These are phyloP conservation scores for Aurelia sp. DNA, from an alignment of 30 jellyfish, hydroid and myxozoan genomes.

Conservation along the genomic window DNA sequence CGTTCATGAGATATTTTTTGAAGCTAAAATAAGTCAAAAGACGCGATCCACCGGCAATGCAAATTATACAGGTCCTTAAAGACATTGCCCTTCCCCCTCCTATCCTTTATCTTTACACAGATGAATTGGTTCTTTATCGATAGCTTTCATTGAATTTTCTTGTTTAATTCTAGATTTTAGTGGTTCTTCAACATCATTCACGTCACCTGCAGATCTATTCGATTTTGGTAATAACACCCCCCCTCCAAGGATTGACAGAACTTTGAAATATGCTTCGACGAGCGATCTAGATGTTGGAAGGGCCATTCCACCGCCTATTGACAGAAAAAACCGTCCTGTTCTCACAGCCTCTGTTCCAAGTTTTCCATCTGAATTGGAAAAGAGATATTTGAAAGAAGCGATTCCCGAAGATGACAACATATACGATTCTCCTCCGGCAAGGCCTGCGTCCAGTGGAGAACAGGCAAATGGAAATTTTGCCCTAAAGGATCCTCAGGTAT, in stretches of 20 bases:
- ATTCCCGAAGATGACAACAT: background rate
- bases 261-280: slow-evolving; percentile 61
- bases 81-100: no score
- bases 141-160: no score
- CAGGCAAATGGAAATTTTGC: no score
- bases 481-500: no score
- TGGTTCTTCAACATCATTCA: background rate
- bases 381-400: background rate
- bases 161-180: no score
- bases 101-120: no score
- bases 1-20: no score
- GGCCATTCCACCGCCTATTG: slow-evolving; percentile 52
- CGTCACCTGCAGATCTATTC: slow-evolving; percentile 55
- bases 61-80: no score
- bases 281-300: slow-evolving; percentile 32
- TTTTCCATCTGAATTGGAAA: slow-evolving; percentile 39
- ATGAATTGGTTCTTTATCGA: no score
- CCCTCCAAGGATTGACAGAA: slow-evolving; percentile 62
- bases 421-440: slow-evolving; percentile 13
- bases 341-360: slow-evolving; percentile 59
- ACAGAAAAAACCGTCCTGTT: slow-evolving; percentile 58
- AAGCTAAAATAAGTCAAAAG: no score
- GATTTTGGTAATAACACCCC: slow-evolving; percentile 26
- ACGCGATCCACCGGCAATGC: no score
- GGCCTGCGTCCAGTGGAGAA: no score